Percentiles rank a stretch among this genome's conserved stretches.
phyloP scores from a whole-genome alignment of 2,113 vertebrate species.

The Microcebus murinus region DNA sequence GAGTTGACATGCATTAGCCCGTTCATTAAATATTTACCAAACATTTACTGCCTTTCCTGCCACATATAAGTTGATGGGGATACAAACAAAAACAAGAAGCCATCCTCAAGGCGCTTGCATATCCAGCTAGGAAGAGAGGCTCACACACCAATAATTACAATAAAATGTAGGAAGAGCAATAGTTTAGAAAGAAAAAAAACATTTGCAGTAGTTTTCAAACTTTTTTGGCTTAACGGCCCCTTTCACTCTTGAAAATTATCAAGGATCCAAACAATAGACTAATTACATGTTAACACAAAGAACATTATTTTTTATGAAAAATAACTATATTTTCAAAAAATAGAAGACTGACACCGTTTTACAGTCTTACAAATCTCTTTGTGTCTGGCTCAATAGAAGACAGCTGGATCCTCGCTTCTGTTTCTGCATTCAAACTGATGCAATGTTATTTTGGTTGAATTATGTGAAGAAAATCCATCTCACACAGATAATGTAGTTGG shows the following conservation, averaged over 20 bases:
- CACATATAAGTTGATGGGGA: background rate
- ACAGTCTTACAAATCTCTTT: background rate
- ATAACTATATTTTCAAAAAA: background rate
- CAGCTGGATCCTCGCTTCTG: background rate
- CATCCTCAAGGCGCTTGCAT: background rate
- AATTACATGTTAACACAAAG: background rate
- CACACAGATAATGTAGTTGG: background rate
- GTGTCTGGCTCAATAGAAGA: background rate
- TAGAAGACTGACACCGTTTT: background rate
- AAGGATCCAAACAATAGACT: background rate
- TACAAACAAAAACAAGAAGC: background rate
- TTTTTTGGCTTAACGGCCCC: background rate
- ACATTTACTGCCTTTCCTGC: background rate
- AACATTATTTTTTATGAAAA: slow-evolving; percentile 7
- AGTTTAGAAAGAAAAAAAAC: background rate
- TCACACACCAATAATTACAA: background rate
- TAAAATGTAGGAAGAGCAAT: background rate
- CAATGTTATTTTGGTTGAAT: background rate
- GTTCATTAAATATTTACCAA: background rate
- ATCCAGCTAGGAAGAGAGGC: background rate
- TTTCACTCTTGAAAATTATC: slow-evolving; percentile 33
- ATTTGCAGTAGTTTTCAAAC: background rate
- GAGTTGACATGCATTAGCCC: background rate
- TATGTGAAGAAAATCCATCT: background rate
- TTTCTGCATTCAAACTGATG: background rate